Evolutionary conservation across 2,113 vertebrate species (phyloP).

Genomic region (Bucco capensis): DNA sequence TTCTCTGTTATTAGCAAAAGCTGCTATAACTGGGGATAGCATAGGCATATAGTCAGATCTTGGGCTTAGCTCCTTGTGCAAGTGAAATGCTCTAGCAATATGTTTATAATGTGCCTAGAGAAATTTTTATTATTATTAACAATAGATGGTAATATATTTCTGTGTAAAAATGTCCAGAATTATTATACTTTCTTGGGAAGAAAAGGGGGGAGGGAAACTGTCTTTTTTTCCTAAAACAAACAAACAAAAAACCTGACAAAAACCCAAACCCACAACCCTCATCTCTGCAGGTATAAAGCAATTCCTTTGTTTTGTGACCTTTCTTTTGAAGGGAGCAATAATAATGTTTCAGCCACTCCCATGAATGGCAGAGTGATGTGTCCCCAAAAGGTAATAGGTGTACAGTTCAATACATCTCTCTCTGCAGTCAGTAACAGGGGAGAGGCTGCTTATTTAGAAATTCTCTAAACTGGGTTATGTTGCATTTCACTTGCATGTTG

Average conservation of each 20-base stretch:
- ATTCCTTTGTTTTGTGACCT: conserved; percentile 8
- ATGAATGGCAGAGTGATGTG: not conserved
- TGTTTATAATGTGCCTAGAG: not conserved
- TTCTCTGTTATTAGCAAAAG: not conserved
- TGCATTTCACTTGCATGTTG: not conserved
- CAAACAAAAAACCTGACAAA: not conserved
- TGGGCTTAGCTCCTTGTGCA: not conserved
- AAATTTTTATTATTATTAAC: not conserved
- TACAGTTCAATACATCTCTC: not conserved
- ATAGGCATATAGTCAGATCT: not conserved
- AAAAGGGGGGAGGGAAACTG: not conserved
- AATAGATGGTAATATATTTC: not conserved
- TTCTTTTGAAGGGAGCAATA: not conserved
- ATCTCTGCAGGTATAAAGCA: not conserved
- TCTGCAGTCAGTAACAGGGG: not conserved
- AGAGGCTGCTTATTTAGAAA: not conserved
- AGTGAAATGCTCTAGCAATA: not conserved
- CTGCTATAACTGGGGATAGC: not conserved
- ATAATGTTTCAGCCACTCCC: not conserved
- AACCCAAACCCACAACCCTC: not conserved
- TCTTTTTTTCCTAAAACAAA: not conserved
- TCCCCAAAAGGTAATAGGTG: not conserved
- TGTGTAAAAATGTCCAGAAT: not conserved
- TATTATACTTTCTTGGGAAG: not conserved
- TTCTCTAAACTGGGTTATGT: not conserved